Percentiles rank a stretch among this genome's conserved stretches.
These are phyloP conservation scores for Agrotis puta DNA, from an alignment of 2,888 invertebrate genomes.

Conservation along the genomic window DNA sequence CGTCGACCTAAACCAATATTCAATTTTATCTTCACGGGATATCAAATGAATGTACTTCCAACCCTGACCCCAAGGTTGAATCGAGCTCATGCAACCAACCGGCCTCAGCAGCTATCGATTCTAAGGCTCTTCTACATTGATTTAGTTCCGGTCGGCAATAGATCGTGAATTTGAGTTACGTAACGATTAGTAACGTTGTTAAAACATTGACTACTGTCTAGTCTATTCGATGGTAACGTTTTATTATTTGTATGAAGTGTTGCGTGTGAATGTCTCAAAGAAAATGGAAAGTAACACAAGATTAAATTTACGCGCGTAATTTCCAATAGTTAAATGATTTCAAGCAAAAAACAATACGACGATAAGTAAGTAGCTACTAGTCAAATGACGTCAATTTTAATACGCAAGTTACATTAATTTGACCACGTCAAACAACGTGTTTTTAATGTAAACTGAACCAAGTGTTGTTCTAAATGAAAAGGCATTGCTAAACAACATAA, in stretches of 20 bases:
- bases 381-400: conserved; percentile 56
- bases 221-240: conserved; percentile 41
- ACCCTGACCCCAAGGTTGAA: conserved; percentile 82
- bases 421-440: conserved; percentile 29
- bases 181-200: conserved; percentile 55
- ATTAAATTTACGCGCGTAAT: conserved; percentile 53
- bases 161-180: conserved; percentile 59
- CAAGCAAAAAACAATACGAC: conserved; percentile 39
- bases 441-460: conserved; percentile 24
- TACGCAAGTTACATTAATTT: conserved; percentile 45
- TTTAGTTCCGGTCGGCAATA: conserved; percentile 75
- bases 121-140: conserved; percentile 77
- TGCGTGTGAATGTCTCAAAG: conserved; percentile 57
- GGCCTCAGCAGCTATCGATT: conserved; percentile 74
- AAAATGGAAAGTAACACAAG: conserved; percentile 60
- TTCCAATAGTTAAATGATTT: conserved; percentile 54
- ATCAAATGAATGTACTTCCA: conserved; percentile 74
- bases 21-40: conserved; percentile 72
- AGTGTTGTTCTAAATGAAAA: conserved; percentile 37
- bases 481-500: conserved; percentile 15
- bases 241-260: conserved; percentile 54
- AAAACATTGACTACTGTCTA: conserved; percentile 55
- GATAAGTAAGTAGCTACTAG: conserved; percentile 33
- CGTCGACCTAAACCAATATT: conserved; percentile 68
- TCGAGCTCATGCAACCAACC: conserved; percentile 71